phyloP scores from a whole-genome alignment of 2,797 vertebrate genomes.

The Pseudopleuronectes americanus region DNA sequence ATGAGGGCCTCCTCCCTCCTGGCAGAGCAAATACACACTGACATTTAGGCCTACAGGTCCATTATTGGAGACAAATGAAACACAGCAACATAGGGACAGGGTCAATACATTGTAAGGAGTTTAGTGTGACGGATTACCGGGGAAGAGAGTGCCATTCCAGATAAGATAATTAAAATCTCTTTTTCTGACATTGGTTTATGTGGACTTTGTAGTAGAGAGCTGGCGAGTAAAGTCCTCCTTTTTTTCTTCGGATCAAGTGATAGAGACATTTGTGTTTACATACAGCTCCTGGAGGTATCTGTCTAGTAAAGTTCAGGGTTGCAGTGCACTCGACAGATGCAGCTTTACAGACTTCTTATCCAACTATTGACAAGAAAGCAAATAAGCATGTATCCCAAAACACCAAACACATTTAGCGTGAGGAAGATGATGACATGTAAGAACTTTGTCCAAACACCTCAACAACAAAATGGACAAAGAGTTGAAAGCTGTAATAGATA shows the following conservation, averaged over 20 bases:
- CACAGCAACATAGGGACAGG: slow-evolving; percentile 1
- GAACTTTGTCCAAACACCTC: too few species aligned
- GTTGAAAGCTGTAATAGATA: too few species aligned
- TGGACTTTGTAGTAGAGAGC: not conserved
- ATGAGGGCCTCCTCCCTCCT: slow-evolving; percentile 25
- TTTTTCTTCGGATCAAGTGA: too few species aligned
- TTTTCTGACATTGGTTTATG: not conserved
- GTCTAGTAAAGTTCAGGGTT: too few species aligned
- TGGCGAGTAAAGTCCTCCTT: too few species aligned
- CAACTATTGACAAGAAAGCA: not conserved
- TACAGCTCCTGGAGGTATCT: too few species aligned
- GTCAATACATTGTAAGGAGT: slow-evolving; percentile 29
- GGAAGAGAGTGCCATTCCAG: slow-evolving; percentile 46
- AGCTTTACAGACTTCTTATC: not conserved
- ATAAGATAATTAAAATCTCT: not conserved
- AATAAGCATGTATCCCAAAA: not conserved
- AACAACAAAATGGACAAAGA: too few species aligned
- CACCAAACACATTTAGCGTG: not conserved
- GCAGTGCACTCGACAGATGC: too few species aligned
- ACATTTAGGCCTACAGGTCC: slow-evolving; percentile 19
- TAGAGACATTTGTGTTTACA: too few species aligned
- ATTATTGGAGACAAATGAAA: slow-evolving; percentile 46
- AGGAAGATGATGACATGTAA: too few species aligned
- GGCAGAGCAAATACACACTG: slow-evolving; percentile 50
- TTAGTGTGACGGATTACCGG: slow-evolving; percentile 3